Conservation (phyloP, 2,888 invertebrate species). For the Synanthedon formicaeformis region DNA sequence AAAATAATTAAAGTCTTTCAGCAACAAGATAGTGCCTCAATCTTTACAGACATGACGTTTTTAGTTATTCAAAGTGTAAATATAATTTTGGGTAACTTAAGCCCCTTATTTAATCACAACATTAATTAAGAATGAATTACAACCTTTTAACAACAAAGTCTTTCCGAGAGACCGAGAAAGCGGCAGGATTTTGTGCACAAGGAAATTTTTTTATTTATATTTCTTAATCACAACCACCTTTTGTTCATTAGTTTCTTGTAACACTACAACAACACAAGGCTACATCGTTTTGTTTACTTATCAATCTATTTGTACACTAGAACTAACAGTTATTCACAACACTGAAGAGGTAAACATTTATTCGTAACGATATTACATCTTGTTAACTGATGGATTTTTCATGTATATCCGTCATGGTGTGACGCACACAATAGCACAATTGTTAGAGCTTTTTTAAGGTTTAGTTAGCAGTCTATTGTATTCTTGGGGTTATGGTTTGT, state of each 20-base stretch:
- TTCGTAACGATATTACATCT: conserved; percentile 44
- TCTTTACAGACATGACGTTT: conserved; percentile 18
- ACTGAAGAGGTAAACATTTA: conserved; percentile 67
- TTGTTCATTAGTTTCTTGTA: conserved; percentile 14
- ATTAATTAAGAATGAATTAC: conserved; percentile 36
- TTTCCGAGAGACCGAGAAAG: conserved; percentile 19
- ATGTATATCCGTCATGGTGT: conserved; percentile 15
- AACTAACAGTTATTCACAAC: conserved; percentile 59
- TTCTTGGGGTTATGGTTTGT: conserved; percentile 32
- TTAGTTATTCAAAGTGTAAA: conserved; percentile 41
- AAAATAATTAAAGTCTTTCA: no score
- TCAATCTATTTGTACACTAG: conserved; percentile 17
- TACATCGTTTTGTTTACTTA: conserved; percentile 27
- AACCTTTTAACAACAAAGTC: conserved; percentile 45
- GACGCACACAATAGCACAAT: conserved; percentile 24
- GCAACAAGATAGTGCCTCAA: no score
- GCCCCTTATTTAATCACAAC: conserved; percentile 54
- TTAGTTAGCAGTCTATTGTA: not conserved
- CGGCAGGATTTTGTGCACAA: conserved; percentile 27
- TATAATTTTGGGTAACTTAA: conserved; percentile 23
- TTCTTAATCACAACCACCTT: conserved; percentile 54
- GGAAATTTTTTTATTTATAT: conserved; percentile 12
- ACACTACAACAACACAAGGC: conserved; percentile 9
- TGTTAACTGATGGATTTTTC: conserved; percentile 32
- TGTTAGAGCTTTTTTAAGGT: conserved; percentile 10